A percentile compares a stretch with the other conserved stretches of the same genome.
Evolutionary conservation across 2,797 vertebrate genomes (phyloP).

Genomic region (Meriones psammophilus): DNA sequence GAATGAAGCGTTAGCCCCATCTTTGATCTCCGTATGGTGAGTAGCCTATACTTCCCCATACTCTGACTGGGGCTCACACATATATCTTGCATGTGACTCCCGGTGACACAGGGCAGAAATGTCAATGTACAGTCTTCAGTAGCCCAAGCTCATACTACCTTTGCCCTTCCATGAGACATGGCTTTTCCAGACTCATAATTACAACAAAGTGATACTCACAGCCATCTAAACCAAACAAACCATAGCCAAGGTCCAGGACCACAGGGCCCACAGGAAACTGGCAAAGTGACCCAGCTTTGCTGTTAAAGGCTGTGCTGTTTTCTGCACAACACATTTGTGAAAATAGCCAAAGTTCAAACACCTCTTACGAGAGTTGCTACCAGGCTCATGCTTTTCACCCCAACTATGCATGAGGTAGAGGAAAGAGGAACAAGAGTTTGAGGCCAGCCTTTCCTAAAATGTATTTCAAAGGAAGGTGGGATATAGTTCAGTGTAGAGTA

Average conservation of each 20-base stretch:
- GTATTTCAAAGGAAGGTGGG: neutral
- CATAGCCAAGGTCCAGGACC: neutral
- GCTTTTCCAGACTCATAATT: neutral
- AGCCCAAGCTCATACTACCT: neutral
- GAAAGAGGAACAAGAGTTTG: neutral
- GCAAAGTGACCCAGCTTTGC: neutral
- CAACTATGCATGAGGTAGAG: neutral
- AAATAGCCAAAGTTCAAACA: neutral
- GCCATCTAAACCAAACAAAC: neutral
- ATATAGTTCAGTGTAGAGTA: neutral
- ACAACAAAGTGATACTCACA: neutral
- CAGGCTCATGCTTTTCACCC: neutral
- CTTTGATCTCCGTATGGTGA: neutral
- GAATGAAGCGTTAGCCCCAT: neutral
- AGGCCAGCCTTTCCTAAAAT: neutral
- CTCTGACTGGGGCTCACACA: neutral
- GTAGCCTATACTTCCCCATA: accelerated
- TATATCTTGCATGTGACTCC: neutral
- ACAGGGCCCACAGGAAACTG: too few relatives aligned
- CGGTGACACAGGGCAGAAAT: neutral
- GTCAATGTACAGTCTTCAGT: neutral
- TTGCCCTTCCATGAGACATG: neutral
- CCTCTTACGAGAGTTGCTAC: neutral
- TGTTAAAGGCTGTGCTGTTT: neutral
- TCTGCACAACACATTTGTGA: neutral